These are phyloP conservation scores for Gallinago media DNA, from an alignment of 2,113 vertebrate genomes.

Conservation along the genomic window DNA sequence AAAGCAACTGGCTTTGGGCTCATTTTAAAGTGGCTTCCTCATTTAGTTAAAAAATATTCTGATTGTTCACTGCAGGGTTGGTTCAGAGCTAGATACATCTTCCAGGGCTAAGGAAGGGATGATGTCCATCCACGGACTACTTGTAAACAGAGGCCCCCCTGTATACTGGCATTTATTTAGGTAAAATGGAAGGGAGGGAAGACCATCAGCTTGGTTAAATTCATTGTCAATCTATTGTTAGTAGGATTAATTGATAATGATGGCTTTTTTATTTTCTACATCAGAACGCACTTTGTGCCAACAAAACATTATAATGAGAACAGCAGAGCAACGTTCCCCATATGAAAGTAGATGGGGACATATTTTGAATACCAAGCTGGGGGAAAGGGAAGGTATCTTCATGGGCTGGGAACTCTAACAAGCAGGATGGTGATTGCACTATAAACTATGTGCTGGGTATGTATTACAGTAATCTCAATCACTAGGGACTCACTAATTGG, in stretches of 20 bases:
- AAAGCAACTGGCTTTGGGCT: not conserved
- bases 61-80: not conserved
- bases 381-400: not conserved
- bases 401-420: not conserved
- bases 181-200: not conserved
- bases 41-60: not conserved
- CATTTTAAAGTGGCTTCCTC: not conserved
- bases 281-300: not conserved
- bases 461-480: slow-evolving; percentile 1
- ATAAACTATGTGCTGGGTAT: not conserved
- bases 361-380: not conserved
- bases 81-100: not conserved
- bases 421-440: not conserved
- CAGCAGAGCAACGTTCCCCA: not conserved
- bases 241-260: not conserved
- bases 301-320: not conserved
- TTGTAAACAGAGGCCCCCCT: not conserved
- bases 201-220: not conserved
- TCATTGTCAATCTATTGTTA: not conserved
- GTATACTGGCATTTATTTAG: slow-evolving; percentile 22
- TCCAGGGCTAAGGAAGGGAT: not conserved
- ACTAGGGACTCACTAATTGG: slow-evolving; percentile 6
- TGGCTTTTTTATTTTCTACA: not conserved
- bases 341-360: not conserved
- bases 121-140: not conserved